Percentiles rank a stretch among this genome's conserved stretches.
Evolutionary conservation across 2,888 invertebrate species (phyloP).

Genomic region (Spisula subtruncata): DNA sequence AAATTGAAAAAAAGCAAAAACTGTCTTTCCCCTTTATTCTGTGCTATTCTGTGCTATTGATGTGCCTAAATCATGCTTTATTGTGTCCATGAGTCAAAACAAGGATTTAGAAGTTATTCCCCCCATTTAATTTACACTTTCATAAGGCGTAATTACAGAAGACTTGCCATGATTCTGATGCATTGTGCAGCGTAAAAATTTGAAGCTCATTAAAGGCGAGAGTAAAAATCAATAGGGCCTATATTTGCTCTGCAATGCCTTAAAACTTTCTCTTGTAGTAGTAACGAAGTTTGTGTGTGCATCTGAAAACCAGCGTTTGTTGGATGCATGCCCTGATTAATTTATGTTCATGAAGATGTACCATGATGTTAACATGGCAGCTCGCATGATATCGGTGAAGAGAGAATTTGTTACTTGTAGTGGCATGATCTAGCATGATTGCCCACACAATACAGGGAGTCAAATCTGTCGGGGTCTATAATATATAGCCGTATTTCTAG

Average conservation of each 20-base stretch:
- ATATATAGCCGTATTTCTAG: background rate
- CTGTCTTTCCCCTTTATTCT: background rate
- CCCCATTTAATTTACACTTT: conserved; percentile 42
- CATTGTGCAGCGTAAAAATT: conserved; percentile 35
- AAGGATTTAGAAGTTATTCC: conserved; percentile 34
- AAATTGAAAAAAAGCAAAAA: conserved; percentile 22
- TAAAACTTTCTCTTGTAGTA: conserved; percentile 12
- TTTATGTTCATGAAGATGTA: conserved; percentile 33
- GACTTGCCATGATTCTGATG: conserved; percentile 37
- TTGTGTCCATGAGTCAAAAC: conserved; percentile 29
- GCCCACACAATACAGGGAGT: background rate
- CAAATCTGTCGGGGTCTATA: background rate
- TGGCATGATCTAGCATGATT: background rate
- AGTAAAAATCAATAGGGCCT: conserved; percentile 42
- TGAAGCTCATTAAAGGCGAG: conserved; percentile 28
- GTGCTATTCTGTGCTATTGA: conserved; percentile 29
- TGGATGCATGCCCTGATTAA: conserved; percentile 40
- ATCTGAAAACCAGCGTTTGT: background rate
- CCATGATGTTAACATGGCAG: conserved; percentile 1
- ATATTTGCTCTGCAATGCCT: conserved; percentile 30
- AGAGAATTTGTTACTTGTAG: background rate
- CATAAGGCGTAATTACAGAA: conserved; percentile 38
- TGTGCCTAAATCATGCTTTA: conserved; percentile 36
- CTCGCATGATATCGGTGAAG: conserved; percentile 3
- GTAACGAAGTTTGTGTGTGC: conserved; percentile 6